A percentile compares a stretch with the other conserved stretches of the same genome.
phyloP scores from a whole-genome alignment of 2,888 invertebrate species.

The Geotrupes spiniger region DNA sequence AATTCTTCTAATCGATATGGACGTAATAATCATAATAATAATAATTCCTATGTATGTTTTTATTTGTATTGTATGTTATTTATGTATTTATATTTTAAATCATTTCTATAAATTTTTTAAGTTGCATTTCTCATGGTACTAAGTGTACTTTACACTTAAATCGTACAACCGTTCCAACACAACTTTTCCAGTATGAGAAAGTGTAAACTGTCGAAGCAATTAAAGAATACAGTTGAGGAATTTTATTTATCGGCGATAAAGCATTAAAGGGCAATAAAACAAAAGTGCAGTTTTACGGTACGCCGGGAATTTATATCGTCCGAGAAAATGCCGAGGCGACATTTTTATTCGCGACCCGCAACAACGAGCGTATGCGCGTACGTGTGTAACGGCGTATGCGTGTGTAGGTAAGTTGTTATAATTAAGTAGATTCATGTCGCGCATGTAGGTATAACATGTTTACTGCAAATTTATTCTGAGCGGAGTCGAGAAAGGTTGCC shows the following conservation, averaged over 20 bases:
- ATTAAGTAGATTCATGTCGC: conserved; percentile 47
- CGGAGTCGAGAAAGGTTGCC: conserved; percentile 32
- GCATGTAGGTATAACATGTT: conserved; percentile 47
- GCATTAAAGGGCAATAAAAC: conserved; percentile 16
- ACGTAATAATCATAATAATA: too few relatives aligned
- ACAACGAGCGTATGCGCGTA: conserved; percentile 7
- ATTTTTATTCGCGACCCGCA: conserved; percentile 1
- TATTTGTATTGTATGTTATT: too few relatives aligned
- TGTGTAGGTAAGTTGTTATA: conserved; percentile 40
- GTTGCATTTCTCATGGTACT: too few relatives aligned
- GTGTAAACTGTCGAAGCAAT: conserved; percentile 1
- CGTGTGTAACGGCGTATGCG: conserved; percentile 3
- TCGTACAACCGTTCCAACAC: neutral
- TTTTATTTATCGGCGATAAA: conserved; percentile 15
- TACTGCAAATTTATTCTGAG: conserved; percentile 47
- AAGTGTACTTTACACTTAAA: too few relatives aligned
- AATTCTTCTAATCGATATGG: too few relatives aligned
- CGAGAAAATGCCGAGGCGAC: neutral
- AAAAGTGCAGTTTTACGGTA: conserved; percentile 16
- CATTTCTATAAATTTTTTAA: too few relatives aligned
- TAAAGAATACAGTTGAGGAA: conserved; percentile 1
- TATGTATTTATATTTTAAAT: too few relatives aligned
- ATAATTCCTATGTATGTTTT: too few relatives aligned
- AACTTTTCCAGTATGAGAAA: neutral
- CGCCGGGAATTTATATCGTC: conserved; percentile 12